These are phyloP conservation scores for Standfussiana lucernea DNA, from an alignment of 2,888 invertebrate genomes.

Conservation along the genomic window DNA sequence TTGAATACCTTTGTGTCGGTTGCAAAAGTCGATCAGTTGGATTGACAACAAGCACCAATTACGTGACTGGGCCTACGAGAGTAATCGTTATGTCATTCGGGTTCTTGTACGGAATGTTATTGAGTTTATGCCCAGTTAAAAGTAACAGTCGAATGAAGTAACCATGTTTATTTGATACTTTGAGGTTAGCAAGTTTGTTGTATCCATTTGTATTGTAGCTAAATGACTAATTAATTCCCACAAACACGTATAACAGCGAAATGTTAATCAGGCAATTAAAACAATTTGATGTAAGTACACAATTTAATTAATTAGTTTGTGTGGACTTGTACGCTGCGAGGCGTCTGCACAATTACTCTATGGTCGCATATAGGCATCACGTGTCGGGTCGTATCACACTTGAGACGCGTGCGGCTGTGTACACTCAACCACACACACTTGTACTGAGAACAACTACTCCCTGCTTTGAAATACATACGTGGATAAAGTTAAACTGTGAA, in stretches of 20 bases:
- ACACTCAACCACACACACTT: slow-evolving; percentile 21
- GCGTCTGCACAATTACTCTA: slow-evolving; percentile 69
- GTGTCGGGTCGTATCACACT: slow-evolving; percentile 77
- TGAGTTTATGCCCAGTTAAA: slow-evolving; percentile 17
- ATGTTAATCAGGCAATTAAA: slow-evolving; percentile 31
- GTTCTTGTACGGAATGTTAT: slow-evolving; percentile 3
- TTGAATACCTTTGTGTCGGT: slow-evolving; percentile 59
- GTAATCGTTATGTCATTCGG: slow-evolving; percentile 53
- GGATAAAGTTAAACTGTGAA: not conserved
- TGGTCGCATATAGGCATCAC: slow-evolving; percentile 72
- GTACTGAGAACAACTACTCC: not conserved
- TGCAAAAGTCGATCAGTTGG: slow-evolving; percentile 56
- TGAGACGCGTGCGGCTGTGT: slow-evolving; percentile 74
- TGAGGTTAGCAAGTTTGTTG: not conserved
- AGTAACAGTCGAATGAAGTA: slow-evolving; percentile 22
- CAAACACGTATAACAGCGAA: slow-evolving; percentile 1
- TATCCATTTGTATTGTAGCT: not conserved
- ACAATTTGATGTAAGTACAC: slow-evolving; percentile 22
- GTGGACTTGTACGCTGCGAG: slow-evolving; percentile 42
- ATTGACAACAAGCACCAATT: slow-evolving; percentile 52
- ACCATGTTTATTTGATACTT: slow-evolving; percentile 17
- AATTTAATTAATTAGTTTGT: slow-evolving; percentile 39
- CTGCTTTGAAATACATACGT: slow-evolving; percentile 27
- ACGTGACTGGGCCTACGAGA: slow-evolving; percentile 40
- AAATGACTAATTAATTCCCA: not conserved